phyloP scores from a whole-genome alignment of 2,113 vertebrate species.

The Pteruthius melanotis region DNA sequence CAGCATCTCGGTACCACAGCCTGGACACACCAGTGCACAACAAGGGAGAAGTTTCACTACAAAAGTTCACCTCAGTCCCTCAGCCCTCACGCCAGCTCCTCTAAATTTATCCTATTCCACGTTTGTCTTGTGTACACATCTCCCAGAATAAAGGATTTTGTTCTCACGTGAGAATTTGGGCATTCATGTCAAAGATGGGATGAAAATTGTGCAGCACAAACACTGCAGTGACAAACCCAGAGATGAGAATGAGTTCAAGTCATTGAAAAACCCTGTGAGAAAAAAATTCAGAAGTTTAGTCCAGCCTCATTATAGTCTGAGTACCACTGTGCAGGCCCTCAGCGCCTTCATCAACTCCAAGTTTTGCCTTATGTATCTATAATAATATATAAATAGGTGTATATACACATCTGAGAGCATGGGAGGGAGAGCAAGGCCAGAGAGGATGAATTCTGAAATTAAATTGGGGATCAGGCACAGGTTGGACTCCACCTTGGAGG shows the following conservation, averaged over 20 bases:
- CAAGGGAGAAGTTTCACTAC: neutral
- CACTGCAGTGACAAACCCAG: neutral
- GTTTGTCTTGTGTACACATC: fast-evolving
- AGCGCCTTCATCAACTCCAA: fast-evolving
- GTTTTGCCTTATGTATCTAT: neutral
- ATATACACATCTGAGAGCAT: fast-evolving
- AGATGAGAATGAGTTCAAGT: neutral
- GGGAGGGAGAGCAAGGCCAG: neutral
- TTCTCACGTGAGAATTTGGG: fast-evolving
- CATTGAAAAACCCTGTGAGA: neutral
- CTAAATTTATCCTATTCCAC: neutral
- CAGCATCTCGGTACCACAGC: fast-evolving
- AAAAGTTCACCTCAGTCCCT: neutral
- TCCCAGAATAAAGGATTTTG: fast-evolving
- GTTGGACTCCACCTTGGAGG: neutral
- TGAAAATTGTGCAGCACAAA: neutral
- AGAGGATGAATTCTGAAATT: neutral
- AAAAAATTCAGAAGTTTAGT: neutral
- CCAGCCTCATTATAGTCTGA: neutral
- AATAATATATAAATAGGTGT: neutral
- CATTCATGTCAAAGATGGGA: neutral
- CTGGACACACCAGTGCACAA: fast-evolving
- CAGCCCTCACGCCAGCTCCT: neutral
- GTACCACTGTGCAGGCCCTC: neutral
- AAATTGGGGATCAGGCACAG: neutral